Base-by-base conservation (phyloP, 2,888 invertebrate genomes). In the Isotomurus palustris region DNA sequence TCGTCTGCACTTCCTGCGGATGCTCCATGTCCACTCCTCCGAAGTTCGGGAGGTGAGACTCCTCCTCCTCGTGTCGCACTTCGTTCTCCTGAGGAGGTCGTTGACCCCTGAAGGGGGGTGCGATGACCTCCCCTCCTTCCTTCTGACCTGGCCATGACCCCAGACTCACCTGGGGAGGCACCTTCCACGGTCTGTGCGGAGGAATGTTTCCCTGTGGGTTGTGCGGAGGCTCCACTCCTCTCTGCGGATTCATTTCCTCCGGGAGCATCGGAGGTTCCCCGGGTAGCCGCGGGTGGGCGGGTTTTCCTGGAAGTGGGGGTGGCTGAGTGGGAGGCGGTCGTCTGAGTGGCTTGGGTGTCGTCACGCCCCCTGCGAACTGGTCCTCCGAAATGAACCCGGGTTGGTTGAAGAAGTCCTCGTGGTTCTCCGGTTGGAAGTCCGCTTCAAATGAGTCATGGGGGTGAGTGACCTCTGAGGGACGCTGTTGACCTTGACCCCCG, bases 331-430 rank as follows among this genome's bases (percentile, higher is more conserved):
- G 5, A 5, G n/a, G n/a, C n/a, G n/a, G n/a, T n/a, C n/a, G n/a
- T n/a, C n/a, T n/a, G n/a, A n/a, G n/a, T n/a, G n/a, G n/a, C n/a
- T n/a, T n/a, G n/a, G n/a, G n/a, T n/a, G n/a, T n/a, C n/a, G n/a
- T n/a, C 4, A 44, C 4, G 3, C 12, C 12, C 6, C 35, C 49
- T 4, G 32, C 19, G n/a, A 49, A 49, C 10, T 49, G 49, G 6
- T 49, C 49, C 6, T 35, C 14, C n/a, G 49, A 35, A 21, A 49
- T 49, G 35, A 49, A 49, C 12, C 49, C 49, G 3, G 32, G 49
- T 12, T 49, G 32, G 4, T 49, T 21, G 35, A 49, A 49, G 10
- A 49, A 32, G 3, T 17, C 3, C 4, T 21, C 14, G 14, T 49
- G 32, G 8, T 6, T 35, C 5, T 25, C 35, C 3, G 3, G 25